phyloP scores from a whole-genome alignment of 2,888 invertebrate genomes.

The Isotomurus palustris region DNA sequence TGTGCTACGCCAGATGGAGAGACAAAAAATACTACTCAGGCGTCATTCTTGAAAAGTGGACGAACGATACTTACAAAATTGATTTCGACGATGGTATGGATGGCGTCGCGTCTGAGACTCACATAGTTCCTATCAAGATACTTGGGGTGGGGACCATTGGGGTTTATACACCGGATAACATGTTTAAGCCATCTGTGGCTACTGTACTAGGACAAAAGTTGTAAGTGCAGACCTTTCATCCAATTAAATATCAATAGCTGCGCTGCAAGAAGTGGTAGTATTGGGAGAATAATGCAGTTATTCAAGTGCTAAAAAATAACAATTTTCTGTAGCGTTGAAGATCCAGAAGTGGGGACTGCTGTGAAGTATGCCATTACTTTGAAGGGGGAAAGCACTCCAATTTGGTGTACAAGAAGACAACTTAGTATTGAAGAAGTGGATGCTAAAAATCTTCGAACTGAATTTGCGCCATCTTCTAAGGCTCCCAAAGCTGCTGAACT shows the following conservation, averaged over 20 bases:
- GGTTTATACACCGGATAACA: slow-evolving; percentile 38
- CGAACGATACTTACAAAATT: slow-evolving; percentile 59
- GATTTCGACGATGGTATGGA: slow-evolving; percentile 58
- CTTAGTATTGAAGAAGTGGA: slow-evolving; percentile 39
- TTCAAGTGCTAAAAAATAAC: too few species aligned
- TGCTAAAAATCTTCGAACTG: slow-evolving; percentile 36
- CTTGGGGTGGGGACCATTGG: slow-evolving; percentile 34
- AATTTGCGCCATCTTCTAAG: slow-evolving; percentile 19
- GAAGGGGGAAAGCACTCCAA: slow-evolving; percentile 5
- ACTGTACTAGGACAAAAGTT: slow-evolving; percentile 41
- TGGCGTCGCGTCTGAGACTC: slow-evolving; percentile 42
- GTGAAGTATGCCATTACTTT: slow-evolving; percentile 37
- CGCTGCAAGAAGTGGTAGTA: neutral
- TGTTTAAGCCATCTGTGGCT: slow-evolving; percentile 32
- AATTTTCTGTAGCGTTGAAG: slow-evolving; percentile 14
- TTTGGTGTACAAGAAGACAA: slow-evolving; percentile 39
- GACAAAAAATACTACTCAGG: slow-evolving; percentile 66
- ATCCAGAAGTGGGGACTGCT: slow-evolving; percentile 11
- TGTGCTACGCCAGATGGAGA: slow-evolving; percentile 63
- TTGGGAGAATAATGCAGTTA: too few species aligned
- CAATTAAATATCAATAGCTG: neutral
- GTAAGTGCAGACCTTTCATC: slow-evolving; percentile 32
- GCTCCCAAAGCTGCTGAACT: slow-evolving; percentile 39
- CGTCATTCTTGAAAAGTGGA: slow-evolving; percentile 57
- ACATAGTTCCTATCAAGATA: slow-evolving; percentile 42